Base-by-base conservation (phyloP, 2,113 vertebrate genomes). In the Pangasianodon hypophthalmus region DNA sequence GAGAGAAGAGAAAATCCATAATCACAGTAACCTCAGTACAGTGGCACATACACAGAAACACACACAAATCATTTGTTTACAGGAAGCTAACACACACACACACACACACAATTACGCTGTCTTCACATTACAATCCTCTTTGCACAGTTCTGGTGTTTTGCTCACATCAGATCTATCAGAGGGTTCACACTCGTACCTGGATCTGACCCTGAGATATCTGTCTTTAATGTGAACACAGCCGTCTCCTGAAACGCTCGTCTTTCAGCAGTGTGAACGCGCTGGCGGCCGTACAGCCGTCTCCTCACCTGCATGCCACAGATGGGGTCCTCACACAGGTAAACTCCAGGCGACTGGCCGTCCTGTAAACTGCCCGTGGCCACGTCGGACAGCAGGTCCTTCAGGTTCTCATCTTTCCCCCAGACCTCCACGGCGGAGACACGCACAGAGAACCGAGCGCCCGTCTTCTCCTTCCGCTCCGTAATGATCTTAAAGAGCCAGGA, bases 401-500 rank as follows among this genome's bases (percentile, higher is more conserved):
- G 96, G 87, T 98, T 99, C 95, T 99, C 98, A n/a, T 99, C 98
- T 92, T 97, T 98, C 0, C 98, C 98, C 97, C 98, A 99, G 84
- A 99, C 98, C 94, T 99, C 98, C 2, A 99, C 98, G 0, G 98
- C 98, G 3, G 98, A 99, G 92, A 99, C 98, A 0, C 98, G 97
- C n/a, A 99, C 98, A 0, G 98, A 99, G 95, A 99, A 99, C 1
- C 98, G 97, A 0, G 98, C 98, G 84, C 98, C 98, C 0, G 98
- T 99, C 95, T 99, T 99, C 90, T 99, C 98, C 90, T 99, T 98
- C 62, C 98, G 96, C 92, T 99, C 98, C 0, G 98, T 97, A 91
- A 99, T 99, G 92, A 99, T 95, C 87, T 98, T 99, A 95, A 99
- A 99, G 91, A 99, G 95, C 98, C 98, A 99, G n/a, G 98, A 99